Base-by-base conservation (phyloP, 2,113 vertebrate genomes). In the Mellivora capensis region DNA sequence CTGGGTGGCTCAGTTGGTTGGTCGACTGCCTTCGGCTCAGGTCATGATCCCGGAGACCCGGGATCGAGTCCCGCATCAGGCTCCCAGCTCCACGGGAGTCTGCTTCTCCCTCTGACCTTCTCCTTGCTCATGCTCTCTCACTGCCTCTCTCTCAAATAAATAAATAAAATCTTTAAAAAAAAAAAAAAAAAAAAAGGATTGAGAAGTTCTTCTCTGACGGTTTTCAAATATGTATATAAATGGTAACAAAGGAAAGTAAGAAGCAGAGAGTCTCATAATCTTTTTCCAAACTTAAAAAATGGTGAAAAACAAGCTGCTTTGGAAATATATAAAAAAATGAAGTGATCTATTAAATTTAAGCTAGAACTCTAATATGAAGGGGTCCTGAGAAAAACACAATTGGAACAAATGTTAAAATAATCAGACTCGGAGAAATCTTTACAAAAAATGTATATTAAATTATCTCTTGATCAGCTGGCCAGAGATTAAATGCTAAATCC, bases 381-480 rank as follows among this genome's bases (percentile, higher is more conserved):
- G 31, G 7, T 86, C 79, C 71, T 93, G 62, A 94, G 76, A 79
- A 90, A 94, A 96, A 91, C 7, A 76, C 37, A 93, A 89, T 0
- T 95, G 44, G 17, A 93, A 95, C 87, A 95, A 76, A 85, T 71
- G 27, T 69, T 94, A 54, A 93, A 76, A 27, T 89, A 83, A 49
- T 61, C 37, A 83, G 59, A 93, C 31, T 80, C 64, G 71, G 85
- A 91, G 11, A 88, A 14, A 62, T 11, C 81, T 79, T 10, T 85
- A 79, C 61, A 39, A 29, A 93, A 90, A 79, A 44, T 6, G 0
- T 29, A 29, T 80, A 42, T 64, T 95, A n/a, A 29, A 92, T 93
- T 83, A 47, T 69, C n/a, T 93, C 93, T 83, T 93, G 69, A 82
- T 61, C 25, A 82, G 39, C 25, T 72, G 29, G 37, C 29, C 79